Evolutionary conservation across 2,113 vertebrate genomes (phyloP).

Genomic region (Plecturocebus donacophilus): DNA sequence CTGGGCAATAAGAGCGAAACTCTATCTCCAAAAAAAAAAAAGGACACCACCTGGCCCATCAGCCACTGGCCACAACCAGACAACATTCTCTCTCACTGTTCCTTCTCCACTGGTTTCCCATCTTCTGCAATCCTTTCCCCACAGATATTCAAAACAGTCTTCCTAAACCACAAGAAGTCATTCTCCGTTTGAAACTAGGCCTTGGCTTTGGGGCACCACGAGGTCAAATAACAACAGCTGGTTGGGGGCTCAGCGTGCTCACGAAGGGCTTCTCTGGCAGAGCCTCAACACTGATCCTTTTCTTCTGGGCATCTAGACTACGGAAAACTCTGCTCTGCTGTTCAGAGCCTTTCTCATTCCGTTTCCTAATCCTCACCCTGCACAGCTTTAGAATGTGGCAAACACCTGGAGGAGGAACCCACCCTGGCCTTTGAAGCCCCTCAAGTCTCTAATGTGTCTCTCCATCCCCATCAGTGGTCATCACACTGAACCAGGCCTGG

Average conservation of each 20-base stretch:
- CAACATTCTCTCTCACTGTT: too few species aligned
- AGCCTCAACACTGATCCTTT: not conserved
- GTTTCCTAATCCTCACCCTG: not conserved
- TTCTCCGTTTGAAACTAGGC: not conserved
- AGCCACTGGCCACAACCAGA: not conserved
- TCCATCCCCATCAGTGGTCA: not conserved
- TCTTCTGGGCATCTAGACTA: not conserved
- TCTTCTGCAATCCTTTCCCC: not conserved
- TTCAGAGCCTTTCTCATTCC: too few species aligned
- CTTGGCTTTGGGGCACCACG: rapidly evolving
- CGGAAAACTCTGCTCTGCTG: not conserved
- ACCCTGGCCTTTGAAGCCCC: not conserved
- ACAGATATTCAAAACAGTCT: rapidly evolving
- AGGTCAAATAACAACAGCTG: not conserved
- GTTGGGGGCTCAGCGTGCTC: not conserved
- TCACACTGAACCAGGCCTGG: not conserved
- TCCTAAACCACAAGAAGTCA: not conserved
- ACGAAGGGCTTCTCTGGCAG: rapidly evolving
- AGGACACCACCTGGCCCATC: not conserved
- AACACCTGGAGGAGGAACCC: not conserved
- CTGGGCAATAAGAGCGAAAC: too few species aligned
- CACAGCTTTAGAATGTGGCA: not conserved
- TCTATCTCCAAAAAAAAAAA: too few species aligned
- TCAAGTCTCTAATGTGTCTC: not conserved
- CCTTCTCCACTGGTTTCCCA: not conserved